phyloP scores from a whole-genome alignment of 2,797 vertebrate genomes.

The Lithobates sylvaticus region DNA sequence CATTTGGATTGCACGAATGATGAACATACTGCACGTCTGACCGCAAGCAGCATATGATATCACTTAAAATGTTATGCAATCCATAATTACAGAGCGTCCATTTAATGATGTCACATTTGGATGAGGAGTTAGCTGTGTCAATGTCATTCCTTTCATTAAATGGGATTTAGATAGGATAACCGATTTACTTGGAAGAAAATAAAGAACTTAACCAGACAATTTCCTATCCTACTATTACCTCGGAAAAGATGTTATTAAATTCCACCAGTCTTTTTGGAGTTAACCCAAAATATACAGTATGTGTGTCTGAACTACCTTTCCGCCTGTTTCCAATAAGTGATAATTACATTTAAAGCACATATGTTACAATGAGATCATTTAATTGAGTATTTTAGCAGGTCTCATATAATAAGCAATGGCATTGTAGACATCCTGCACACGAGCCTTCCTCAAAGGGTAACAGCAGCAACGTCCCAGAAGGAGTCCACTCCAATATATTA shows the following conservation, averaged over 20 bases:
- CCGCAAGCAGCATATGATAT: constrained; percentile 36
- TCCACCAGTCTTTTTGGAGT: constrained; percentile 36
- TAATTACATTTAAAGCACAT: constrained; percentile 53
- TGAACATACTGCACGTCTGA: neutral
- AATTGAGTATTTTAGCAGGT: constrained; percentile 4
- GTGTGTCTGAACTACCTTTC: constrained; percentile 43
- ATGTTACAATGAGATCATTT: constrained; percentile 37
- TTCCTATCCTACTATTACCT: constrained; percentile 43
- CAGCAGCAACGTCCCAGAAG: too few relatives aligned
- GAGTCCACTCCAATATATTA: too few relatives aligned
- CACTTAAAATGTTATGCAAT: constrained; percentile 20
- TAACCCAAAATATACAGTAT: constrained; percentile 39
- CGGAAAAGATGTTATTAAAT: constrained; percentile 44
- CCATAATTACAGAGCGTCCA: constrained; percentile 31
- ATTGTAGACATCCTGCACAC: too few relatives aligned
- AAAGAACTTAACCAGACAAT: constrained; percentile 48
- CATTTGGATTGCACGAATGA: neutral
- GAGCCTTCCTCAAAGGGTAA: too few relatives aligned
- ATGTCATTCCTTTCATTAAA: constrained; percentile 41
- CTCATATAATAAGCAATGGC: neutral
- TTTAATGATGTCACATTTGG: constrained; percentile 35
- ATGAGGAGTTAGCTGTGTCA: constrained; percentile 27
- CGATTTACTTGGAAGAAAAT: constrained; percentile 13
- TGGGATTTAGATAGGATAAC: constrained; percentile 22
- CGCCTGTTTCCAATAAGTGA: constrained; percentile 52